Percentiles rank a stretch among this genome's conserved stretches.
phyloP scores from a whole-genome alignment of 2,113 vertebrate species.

The Cryptomyrus ogoouensis region DNA sequence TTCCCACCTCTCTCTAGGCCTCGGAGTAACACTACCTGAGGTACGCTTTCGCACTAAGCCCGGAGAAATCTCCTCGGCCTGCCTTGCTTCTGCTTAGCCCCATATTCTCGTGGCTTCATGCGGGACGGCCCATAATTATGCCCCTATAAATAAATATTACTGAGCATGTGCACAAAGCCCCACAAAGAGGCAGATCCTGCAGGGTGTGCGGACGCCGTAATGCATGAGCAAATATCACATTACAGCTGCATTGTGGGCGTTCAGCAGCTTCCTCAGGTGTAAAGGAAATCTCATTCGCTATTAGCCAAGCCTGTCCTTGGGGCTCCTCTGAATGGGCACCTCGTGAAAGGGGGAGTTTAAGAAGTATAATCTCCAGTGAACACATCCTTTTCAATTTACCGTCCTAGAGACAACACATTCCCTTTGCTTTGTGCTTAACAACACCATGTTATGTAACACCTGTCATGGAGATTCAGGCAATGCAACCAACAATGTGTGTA shows the following conservation, averaged over 20 bases:
- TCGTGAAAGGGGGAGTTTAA: not conserved
- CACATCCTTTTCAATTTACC: not conserved
- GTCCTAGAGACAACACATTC: not conserved
- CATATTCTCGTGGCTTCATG: not conserved
- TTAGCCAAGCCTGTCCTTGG: not conserved
- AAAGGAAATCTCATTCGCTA: not conserved
- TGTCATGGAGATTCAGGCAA: not conserved
- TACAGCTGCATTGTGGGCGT: not conserved
- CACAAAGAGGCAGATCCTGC: too few relatives aligned
- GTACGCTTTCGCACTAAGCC: not conserved
- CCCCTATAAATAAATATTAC: not conserved
- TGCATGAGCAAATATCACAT: slow-evolving; percentile 2
- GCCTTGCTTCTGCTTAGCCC: not conserved
- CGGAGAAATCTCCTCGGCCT: not conserved
- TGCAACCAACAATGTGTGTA: not conserved
- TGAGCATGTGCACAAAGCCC: not conserved
- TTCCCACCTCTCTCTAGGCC: not conserved
- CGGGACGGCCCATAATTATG: not conserved
- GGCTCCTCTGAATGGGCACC: not conserved
- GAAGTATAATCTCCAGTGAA: slow-evolving; percentile 12
- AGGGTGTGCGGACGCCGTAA: not conserved
- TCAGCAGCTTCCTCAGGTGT: not conserved
- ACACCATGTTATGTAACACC: not conserved
- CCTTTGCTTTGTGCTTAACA: not conserved
- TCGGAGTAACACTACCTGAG: not conserved